These are phyloP conservation scores for Notolabrus celidotus DNA, from an alignment of 2,797 vertebrate species.

Conservation along the genomic window DNA sequence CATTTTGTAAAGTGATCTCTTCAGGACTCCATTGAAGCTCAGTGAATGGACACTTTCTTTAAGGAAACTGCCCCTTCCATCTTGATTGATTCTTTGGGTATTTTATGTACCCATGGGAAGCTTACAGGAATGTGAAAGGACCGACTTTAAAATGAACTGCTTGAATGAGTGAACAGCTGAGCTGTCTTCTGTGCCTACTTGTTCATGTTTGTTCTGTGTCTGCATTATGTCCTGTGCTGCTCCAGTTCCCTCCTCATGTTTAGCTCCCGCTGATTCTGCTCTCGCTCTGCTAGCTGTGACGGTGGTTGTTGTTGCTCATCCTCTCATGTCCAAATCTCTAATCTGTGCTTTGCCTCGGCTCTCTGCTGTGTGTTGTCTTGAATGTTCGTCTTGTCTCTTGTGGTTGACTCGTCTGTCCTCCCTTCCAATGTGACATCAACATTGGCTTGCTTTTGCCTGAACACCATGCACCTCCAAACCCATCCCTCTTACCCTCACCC, in stretches of 20 bases:
- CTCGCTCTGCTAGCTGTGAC: slow-evolving; percentile 76
- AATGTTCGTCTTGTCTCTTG: slow-evolving; percentile 83
- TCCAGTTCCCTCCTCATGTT: slow-evolving; percentile 42
- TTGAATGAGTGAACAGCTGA: slow-evolving; percentile 62
- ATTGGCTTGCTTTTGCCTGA: slow-evolving; percentile 88
- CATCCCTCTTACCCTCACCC: slow-evolving; percentile 45
- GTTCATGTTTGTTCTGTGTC: slow-evolving; percentile 77
- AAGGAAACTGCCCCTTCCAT: not conserved
- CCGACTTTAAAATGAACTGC: slow-evolving; percentile 81
- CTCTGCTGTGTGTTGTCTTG: slow-evolving; percentile 93
- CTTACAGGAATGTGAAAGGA: slow-evolving; percentile 52
- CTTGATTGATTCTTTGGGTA: not conserved
- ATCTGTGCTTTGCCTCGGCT: slow-evolving; percentile 98
- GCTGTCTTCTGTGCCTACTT: slow-evolving; percentile 65
- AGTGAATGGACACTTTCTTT: not conserved
- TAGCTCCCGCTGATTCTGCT: slow-evolving; percentile 72
- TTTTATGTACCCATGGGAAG: slow-evolving; percentile 12
- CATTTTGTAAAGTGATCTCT: too few relatives aligned
- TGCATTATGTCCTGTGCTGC: slow-evolving; percentile 73
- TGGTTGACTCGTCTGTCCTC: slow-evolving; percentile 69
- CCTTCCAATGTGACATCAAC: slow-evolving; percentile 87
- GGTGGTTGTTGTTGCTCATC: slow-evolving; percentile 79
- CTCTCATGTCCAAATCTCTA: slow-evolving; percentile 88
- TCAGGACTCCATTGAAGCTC: too few relatives aligned
- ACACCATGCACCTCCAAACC: slow-evolving; percentile 80